Conservation (phyloP, 2,888 invertebrate species). For the Nemurella pictetii region DNA sequence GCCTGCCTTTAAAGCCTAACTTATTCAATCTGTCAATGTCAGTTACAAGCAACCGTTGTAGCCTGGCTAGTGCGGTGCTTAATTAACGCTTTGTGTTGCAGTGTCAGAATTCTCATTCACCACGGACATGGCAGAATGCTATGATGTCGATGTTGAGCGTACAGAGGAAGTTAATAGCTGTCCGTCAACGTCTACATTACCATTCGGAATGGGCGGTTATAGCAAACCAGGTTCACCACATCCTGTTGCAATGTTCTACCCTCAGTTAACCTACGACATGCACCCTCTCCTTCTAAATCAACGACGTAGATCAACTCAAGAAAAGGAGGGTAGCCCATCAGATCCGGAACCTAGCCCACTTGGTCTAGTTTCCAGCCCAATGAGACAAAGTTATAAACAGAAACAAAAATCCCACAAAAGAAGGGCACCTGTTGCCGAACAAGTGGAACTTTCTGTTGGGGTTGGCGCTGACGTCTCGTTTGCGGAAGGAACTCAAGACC, state of each 20-base stretch:
- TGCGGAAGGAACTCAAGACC: slow-evolving; percentile 24
- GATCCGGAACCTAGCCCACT: slow-evolving; percentile 28
- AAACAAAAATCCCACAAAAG: slow-evolving; percentile 31
- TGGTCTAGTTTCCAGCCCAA: slow-evolving; percentile 33
- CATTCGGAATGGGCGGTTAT: slow-evolving; percentile 42
- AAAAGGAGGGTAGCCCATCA: slow-evolving; percentile 31
- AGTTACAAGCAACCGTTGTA: neutral
- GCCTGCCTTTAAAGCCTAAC: neutral
- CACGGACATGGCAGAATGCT: slow-evolving; percentile 40
- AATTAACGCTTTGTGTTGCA: slow-evolving; percentile 20
- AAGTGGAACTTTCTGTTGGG: slow-evolving; percentile 16
- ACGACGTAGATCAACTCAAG: slow-evolving; percentile 36
- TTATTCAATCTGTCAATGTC: neutral
- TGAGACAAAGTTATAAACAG: slow-evolving; percentile 34
- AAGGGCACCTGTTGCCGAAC: slow-evolving; percentile 22
- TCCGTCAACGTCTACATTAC: slow-evolving; percentile 41
- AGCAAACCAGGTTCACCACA: slow-evolving; percentile 41
- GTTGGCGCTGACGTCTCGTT: slow-evolving; percentile 27
- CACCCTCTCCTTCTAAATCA: slow-evolving; percentile 43
- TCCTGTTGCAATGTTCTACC: slow-evolving; percentile 45
- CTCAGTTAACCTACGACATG: slow-evolving; percentile 44
- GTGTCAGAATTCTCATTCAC: slow-evolving; percentile 40
- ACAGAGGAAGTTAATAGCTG: slow-evolving; percentile 39
- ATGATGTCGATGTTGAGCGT: slow-evolving; percentile 41
- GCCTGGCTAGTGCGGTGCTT: neutral